A percentile compares a stretch with the other conserved stretches of the same genome.
phyloP scores from a whole-genome alignment of 2,797 vertebrate species.

The Macropus fuliginosus region DNA sequence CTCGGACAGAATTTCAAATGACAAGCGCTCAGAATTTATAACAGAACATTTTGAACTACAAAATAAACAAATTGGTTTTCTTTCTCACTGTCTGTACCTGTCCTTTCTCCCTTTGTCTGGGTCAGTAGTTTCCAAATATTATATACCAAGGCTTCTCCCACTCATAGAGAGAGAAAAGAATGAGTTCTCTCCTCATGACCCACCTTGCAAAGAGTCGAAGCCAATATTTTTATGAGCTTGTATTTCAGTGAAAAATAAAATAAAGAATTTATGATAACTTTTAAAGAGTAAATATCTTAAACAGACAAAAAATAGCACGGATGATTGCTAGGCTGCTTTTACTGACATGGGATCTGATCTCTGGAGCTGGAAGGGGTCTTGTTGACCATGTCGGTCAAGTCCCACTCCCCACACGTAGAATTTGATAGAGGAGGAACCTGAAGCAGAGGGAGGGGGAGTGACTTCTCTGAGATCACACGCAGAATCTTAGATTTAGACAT shows the following conservation, averaged over 20 bases:
- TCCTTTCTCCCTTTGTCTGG: not conserved
- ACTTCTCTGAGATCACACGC: too few species aligned
- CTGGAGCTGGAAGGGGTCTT: too few species aligned
- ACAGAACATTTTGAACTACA: not conserved
- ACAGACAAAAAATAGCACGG: not conserved
- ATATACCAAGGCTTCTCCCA: not conserved
- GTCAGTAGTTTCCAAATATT: not conserved
- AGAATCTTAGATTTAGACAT: too few species aligned
- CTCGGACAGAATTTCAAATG: not conserved
- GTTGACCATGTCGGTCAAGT: too few species aligned
- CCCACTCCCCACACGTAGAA: too few species aligned
- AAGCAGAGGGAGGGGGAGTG: too few species aligned
- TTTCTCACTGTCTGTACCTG: not conserved
- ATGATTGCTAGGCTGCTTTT: not conserved
- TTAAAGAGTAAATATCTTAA: not conserved
- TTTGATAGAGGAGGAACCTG: too few species aligned
- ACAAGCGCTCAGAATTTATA: not conserved
- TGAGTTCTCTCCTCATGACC: not conserved
- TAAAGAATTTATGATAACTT: not conserved
- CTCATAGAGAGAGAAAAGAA: accelerated
- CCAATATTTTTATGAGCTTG: not conserved
- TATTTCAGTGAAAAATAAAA: not conserved
- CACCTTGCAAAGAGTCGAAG: not conserved
- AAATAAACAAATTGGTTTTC: not conserved
- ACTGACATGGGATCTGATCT: not conserved